A percentile compares a stretch with the other conserved stretches of the same genome.
Evolutionary conservation across 1,140 invertebrate species (phyloP).

Genomic region (Anoplophora glabripennis): DNA sequence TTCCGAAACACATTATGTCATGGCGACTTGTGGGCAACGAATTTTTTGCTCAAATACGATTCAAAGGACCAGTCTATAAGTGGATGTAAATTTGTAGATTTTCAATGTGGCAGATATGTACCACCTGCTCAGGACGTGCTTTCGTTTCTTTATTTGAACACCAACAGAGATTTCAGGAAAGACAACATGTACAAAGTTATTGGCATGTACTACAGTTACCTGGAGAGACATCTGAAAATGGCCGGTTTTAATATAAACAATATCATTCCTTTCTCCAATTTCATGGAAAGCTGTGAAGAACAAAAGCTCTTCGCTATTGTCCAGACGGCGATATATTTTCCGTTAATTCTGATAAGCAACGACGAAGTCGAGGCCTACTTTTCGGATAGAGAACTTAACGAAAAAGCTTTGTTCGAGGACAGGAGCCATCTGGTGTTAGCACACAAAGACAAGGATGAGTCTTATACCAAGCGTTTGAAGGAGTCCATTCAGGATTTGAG

Average conservation of each 20-base stretch:
- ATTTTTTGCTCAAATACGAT: conserved; percentile 48
- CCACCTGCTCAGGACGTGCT: conserved; percentile 52
- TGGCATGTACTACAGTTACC: conserved; percentile 30
- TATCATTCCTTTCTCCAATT: conserved; percentile 30
- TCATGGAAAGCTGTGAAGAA: conserved; percentile 32
- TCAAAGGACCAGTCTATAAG: conserved; percentile 35
- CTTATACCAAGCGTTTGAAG: conserved; percentile 20
- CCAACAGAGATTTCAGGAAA: conserved; percentile 42
- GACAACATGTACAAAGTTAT: conserved; percentile 29
- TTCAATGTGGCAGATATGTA: conserved; percentile 48
- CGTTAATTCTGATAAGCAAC: conserved; percentile 26
- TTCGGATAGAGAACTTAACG: conserved; percentile 17
- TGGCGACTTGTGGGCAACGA: conserved; percentile 51
- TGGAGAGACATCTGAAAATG: conserved; percentile 27
- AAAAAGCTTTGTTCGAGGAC: conserved; percentile 25
- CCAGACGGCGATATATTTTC: conserved; percentile 33
- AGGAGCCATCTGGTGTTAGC: conserved; percentile 27
- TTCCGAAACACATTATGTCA: conserved; percentile 47
- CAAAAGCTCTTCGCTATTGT: conserved; percentile 35
- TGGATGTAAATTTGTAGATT: conserved; percentile 50
- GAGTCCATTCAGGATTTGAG: conserved; percentile 35
- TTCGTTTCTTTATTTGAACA: conserved; percentile 47
- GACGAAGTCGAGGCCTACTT: conserved; percentile 25
- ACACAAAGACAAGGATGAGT: conserved; percentile 26
- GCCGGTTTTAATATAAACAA: conserved; percentile 19